These are phyloP conservation scores for Sarcophaga carnaria DNA, from an alignment of 2,888 invertebrate species.

Conservation along the genomic window DNA sequence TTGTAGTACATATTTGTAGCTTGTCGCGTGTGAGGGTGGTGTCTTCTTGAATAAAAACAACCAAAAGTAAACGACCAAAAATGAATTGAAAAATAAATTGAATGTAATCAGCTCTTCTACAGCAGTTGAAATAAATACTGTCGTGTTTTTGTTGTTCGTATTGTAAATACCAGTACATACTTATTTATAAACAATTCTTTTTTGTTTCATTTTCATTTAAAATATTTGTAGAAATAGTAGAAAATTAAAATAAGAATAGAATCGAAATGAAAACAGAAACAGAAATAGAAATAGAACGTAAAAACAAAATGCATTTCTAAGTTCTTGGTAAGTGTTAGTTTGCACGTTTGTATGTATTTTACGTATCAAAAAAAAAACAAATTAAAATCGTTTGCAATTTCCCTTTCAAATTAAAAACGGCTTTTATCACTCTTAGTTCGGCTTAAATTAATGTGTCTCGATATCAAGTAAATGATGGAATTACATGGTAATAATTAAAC, in stretches of 20 bases:
- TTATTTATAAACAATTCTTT: slow-evolving; percentile 25
- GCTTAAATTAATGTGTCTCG: slow-evolving; percentile 52
- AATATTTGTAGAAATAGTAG: too few relatives aligned
- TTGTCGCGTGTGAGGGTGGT: slow-evolving; percentile 23
- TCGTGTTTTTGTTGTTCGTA: background rate
- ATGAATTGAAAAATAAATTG: background rate
- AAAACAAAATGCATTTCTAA: too few relatives aligned
- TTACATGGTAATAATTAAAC: slow-evolving; percentile 30
- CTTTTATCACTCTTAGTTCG: slow-evolving; percentile 12
- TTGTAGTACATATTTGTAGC: background rate
- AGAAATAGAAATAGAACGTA: too few relatives aligned
- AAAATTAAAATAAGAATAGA: too few relatives aligned
- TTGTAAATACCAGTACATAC: slow-evolving; percentile 16
- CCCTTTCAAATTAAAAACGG: background rate
- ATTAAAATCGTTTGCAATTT: background rate
- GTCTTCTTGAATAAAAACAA: background rate
- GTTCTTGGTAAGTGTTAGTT: too few relatives aligned
- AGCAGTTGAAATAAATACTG: slow-evolving; percentile 35
- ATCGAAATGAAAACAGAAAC: too few relatives aligned
- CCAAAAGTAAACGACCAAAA: too few relatives aligned
- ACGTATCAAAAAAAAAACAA: slow-evolving; percentile 12
- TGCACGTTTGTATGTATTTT: too few relatives aligned
- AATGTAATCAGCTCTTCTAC: slow-evolving; percentile 39
- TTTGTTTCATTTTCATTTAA: background rate
- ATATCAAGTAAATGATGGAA: slow-evolving; percentile 60